A percentile compares a stretch with the other conserved stretches of the same genome.
Evolutionary conservation across 1,140 invertebrate species (phyloP).

Genomic region (Orchesella cincta): DNA sequence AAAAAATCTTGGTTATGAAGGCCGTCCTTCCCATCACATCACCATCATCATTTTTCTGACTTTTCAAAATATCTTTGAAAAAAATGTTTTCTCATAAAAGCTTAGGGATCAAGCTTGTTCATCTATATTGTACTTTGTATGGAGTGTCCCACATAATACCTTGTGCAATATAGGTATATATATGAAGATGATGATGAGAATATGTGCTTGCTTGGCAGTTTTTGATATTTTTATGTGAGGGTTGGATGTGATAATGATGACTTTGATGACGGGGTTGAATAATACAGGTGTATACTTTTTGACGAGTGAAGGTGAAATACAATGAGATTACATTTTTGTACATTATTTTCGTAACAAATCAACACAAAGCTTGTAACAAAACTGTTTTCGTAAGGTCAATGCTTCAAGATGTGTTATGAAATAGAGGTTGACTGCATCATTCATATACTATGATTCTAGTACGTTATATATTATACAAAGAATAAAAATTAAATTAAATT

Average conservation of each 20-base stretch:
- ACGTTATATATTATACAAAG: too few relatives aligned
- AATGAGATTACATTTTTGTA: constrained; percentile 13
- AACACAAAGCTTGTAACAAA: not conserved
- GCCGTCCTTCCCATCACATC: constrained; percentile 25
- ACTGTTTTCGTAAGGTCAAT: not conserved
- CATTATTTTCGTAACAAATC: not conserved
- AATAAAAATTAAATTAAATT: too few relatives aligned
- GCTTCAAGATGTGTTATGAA: too few relatives aligned
- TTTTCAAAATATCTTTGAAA: not conserved
- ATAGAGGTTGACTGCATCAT: too few relatives aligned
- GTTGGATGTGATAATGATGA: constrained; percentile 23
- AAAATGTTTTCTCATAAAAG: not conserved
- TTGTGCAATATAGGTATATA: not conserved
- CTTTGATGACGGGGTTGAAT: constrained; percentile 27
- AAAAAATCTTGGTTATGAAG: constrained; percentile 24
- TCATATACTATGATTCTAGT: too few relatives aligned
- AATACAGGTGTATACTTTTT: constrained; percentile 18
- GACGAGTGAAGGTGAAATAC: constrained; percentile 16
- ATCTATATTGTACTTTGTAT: not conserved
- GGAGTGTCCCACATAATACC: constrained; percentile 9
- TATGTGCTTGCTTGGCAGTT: not conserved
- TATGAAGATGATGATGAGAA: not conserved
- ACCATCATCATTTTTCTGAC: constrained; percentile 9
- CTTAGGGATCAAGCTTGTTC: not conserved
- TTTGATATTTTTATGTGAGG: not conserved